Conservation (phyloP, 1,140 invertebrate genomes). For the Hycleus phaleratus region DNA sequence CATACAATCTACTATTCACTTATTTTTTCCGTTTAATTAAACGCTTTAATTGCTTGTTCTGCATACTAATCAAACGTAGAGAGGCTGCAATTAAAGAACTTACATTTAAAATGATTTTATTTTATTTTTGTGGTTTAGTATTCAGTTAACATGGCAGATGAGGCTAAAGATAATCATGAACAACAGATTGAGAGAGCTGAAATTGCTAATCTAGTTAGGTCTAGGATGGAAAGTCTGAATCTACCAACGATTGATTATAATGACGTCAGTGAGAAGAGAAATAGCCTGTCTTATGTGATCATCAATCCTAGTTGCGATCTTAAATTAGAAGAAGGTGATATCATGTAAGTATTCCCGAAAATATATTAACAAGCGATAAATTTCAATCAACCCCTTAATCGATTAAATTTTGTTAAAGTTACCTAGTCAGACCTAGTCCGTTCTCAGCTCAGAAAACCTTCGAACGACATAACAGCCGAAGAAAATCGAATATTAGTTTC, state of each 20-base stretch:
- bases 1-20: background rate
- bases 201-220: constrained; percentile 88
- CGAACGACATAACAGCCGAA: constrained; percentile 78
- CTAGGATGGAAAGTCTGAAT: constrained; percentile 88
- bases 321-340: constrained; percentile 91
- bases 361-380: background rate
- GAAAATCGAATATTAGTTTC: constrained; percentile 87
- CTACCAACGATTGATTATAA: constrained; percentile 85
- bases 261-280: constrained; percentile 85
- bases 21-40: background rate
- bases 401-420: constrained; percentile 47
- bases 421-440: constrained; percentile 79
- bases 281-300: constrained; percentile 92
- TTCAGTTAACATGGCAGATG: constrained; percentile 70
- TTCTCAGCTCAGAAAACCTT: constrained; percentile 92
- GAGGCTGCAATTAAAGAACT: background rate
- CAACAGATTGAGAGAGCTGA: constrained; percentile 91
- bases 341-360: constrained; percentile 63
- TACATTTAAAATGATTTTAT: background rate
- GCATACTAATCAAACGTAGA: background rate
- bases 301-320: constrained; percentile 98
- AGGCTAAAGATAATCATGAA: constrained; percentile 75
- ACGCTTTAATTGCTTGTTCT: background rate
- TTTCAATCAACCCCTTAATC: background rate
- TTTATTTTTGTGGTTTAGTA: constrained; percentile 49